Base-by-base conservation (phyloP, 2,113 vertebrate species). In the Hepsetus odoe region DNA sequence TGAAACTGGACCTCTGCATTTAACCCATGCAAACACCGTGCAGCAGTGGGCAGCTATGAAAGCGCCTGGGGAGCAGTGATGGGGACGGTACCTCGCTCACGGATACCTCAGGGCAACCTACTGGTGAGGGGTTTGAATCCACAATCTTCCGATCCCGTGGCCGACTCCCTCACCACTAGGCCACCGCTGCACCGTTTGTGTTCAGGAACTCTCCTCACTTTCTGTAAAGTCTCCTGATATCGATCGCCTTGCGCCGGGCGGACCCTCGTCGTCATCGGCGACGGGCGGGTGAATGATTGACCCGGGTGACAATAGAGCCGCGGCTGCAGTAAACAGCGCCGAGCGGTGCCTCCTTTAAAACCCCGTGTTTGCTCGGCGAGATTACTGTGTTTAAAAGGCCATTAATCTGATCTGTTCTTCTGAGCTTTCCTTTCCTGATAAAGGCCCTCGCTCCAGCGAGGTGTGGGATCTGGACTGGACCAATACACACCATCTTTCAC, bases 211-310 rank as follows among this genome's bases (percentile, higher is more conserved):
- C 7, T 18, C 53, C 53, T 56, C 53, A 46, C 55, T 28, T 73
- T 65, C 73, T 22, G 49, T 16, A 67, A 42, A 28, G 24, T 10
- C 4, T 51, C 51, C 32, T 56, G 51, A 58, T 64, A 69, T 77
- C 33, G 65, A 71, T 75, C 22, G 26, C 53, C 53, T 71, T 59
- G 55, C 61, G 40, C 69, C 74, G 38, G 78, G 74, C 35, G 5
- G 13, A 3, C 61, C 49, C 61, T 72, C 40, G 13, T 53, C 35
- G 33, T 72, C 40, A 18, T 53, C 35, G 33, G 59, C 26, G 64
- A 49, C 51, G 42, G 59, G 81, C 49, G 46, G 70, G 80, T 85
- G 49, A 82, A 86, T 83, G 12, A 74, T 78, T 55, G 35, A 74
- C 74, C 30, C 38, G 33, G 64, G 44, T 11, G 70, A 74, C 68